Evolutionary conservation across 2,888 invertebrate genomes (phyloP).

Genomic region (Lordiphosa andalusiaca): DNA sequence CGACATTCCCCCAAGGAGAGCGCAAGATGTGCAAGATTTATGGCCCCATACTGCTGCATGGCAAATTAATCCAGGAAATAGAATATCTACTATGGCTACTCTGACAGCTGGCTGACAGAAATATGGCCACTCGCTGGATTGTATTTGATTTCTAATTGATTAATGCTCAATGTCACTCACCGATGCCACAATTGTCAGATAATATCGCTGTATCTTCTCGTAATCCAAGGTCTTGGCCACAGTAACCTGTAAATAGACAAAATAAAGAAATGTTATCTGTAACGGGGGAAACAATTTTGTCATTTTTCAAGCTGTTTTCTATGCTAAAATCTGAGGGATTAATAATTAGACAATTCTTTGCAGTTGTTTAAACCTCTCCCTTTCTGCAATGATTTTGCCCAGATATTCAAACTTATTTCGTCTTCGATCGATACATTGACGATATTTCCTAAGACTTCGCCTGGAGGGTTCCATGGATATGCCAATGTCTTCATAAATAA

Average conservation of each 20-base stretch:
- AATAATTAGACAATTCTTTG: no score
- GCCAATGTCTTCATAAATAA: no score
- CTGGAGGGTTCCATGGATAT: no score
- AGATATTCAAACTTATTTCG: no score
- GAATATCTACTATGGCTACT: slow-evolving; percentile 1
- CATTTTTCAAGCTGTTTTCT: no score
- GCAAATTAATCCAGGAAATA: slow-evolving; percentile 56
- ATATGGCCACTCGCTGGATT: slow-evolving; percentile 9
- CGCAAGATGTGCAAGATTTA: slow-evolving; percentile 35
- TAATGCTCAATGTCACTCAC: slow-evolving; percentile 83
- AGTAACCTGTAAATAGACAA: slow-evolving; percentile 82
- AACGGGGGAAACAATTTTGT: no score
- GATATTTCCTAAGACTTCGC: no score
- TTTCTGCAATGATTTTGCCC: no score
- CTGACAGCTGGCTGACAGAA: slow-evolving; percentile 8
- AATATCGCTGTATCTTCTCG: slow-evolving; percentile 92
- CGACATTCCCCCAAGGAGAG: slow-evolving; percentile 6
- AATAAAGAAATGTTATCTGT: no score
- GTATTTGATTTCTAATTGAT: slow-evolving; percentile 29
- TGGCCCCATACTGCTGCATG: slow-evolving; percentile 39
- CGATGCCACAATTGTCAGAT: slow-evolving; percentile 92
- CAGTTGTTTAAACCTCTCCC: no score
- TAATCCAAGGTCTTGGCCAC: slow-evolving; percentile 92
- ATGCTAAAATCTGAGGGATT: no score
- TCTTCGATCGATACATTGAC: no score